These are phyloP conservation scores for Protophormia terraenovae DNA, from an alignment of 2,888 invertebrate species.

Conservation along the genomic window DNA sequence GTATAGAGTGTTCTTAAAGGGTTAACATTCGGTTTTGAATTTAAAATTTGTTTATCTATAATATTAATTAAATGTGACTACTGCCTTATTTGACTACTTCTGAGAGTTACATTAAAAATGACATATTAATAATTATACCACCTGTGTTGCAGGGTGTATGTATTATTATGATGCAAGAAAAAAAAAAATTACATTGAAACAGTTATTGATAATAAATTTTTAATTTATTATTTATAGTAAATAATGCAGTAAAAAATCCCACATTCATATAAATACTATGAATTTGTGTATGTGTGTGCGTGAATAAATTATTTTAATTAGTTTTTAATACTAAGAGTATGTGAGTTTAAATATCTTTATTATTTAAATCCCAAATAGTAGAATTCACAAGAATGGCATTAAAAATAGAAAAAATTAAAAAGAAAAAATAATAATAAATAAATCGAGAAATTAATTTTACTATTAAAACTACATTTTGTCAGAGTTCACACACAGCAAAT, in stretches of 20 bases:
- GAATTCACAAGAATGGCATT: background rate
- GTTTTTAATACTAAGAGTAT: constrained; percentile 27
- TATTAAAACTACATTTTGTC: too few species aligned
- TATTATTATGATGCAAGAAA: background rate
- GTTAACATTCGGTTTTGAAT: too few species aligned
- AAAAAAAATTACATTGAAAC: constrained; percentile 6
- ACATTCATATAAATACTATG: constrained; percentile 8
- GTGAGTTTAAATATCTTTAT: background rate
- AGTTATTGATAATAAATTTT: constrained; percentile 27
- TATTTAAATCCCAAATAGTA: background rate
- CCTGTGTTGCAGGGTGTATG: background rate
- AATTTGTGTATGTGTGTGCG: background rate
- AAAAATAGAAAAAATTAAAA: background rate
- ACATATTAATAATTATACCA: background rate
- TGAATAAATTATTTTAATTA: constrained; percentile 53
- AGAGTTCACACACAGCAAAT: too few species aligned
- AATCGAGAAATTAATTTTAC: background rate
- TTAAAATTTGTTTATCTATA: too few species aligned
- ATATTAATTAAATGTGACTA: too few species aligned
- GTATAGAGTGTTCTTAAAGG: too few species aligned
- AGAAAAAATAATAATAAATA: background rate
- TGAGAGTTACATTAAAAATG: background rate
- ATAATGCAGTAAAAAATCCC: constrained; percentile 1
- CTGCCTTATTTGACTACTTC: background rate
- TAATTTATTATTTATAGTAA: constrained; percentile 35